phyloP scores from a whole-genome alignment of 2,888 invertebrate genomes.

The Lithodes maja region DNA sequence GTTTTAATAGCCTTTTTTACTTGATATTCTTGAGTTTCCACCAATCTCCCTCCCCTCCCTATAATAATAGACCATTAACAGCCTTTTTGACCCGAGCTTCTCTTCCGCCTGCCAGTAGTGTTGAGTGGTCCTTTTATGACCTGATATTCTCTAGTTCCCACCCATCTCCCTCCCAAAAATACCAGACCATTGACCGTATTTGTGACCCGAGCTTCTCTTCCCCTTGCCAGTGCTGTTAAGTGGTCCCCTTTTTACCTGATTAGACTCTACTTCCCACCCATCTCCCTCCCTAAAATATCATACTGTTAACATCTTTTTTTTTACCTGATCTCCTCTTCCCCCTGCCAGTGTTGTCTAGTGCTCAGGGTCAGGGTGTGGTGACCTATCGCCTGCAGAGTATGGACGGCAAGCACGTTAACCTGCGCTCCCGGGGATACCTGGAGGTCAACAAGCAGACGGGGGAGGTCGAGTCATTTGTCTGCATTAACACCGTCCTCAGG shows the following conservation, averaged over 20 bases:
- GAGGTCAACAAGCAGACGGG: constrained; percentile 85
- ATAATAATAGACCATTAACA: too few species aligned
- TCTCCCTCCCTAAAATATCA: constrained; percentile 15
- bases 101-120: too few species aligned
- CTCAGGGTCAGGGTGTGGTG: constrained; percentile 84
- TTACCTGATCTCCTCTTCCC: neutral
- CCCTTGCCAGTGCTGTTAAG: too few species aligned
- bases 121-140: too few species aligned
- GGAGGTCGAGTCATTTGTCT: constrained; percentile 87
- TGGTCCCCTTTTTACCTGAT: too few species aligned
- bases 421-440: constrained; percentile 88
- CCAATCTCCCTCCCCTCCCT: too few species aligned
- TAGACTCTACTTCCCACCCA: constrained; percentile 76
- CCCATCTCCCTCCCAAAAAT: too few species aligned
- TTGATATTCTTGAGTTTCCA: neutral
- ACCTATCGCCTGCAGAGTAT: constrained; percentile 88
- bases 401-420: constrained; percentile 89
- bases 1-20: neutral
- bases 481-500: constrained; percentile 80
- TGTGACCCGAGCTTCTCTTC: too few species aligned
- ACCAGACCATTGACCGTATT: too few species aligned
- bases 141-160: too few species aligned
- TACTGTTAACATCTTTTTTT: neutral
- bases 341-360: constrained; percentile 67
- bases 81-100: too few species aligned